Evolutionary conservation across 2,113 vertebrate species (phyloP).

Genomic region (Alexandromys fortis): DNA sequence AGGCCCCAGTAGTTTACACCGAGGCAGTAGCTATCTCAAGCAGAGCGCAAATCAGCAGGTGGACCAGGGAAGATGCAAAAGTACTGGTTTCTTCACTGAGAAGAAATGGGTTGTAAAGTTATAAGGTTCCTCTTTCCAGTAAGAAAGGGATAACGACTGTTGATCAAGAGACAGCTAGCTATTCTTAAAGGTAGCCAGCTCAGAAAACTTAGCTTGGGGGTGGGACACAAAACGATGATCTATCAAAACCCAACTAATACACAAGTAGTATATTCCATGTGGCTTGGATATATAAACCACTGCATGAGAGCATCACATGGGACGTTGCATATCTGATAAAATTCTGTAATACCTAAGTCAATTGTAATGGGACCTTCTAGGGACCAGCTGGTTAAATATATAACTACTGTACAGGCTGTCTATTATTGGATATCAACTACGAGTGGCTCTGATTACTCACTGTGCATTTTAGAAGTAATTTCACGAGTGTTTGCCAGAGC

Average conservation of each 20-base stretch:
- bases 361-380: neutral
- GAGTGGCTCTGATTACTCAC: conserved; percentile 60
- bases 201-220: neutral
- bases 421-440: neutral
- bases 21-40: neutral
- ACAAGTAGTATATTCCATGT: neutral
- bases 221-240: neutral
- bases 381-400: neutral
- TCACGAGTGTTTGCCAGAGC: conserved; percentile 59
- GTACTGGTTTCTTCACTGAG: neutral
- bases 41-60: neutral
- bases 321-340: neutral
- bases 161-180: neutral
- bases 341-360: neutral
- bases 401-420: neutral
- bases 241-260: conserved; percentile 7
- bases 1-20: neutral
- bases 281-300: neutral
- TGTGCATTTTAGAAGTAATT: conserved; percentile 60
- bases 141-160: neutral
- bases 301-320: neutral
- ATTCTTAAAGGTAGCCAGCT: neutral
- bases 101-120: neutral
- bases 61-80: conserved; percentile 1
- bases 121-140: neutral